phyloP scores from a whole-genome alignment of 2,797 vertebrate species.

The Alectoris magna region DNA sequence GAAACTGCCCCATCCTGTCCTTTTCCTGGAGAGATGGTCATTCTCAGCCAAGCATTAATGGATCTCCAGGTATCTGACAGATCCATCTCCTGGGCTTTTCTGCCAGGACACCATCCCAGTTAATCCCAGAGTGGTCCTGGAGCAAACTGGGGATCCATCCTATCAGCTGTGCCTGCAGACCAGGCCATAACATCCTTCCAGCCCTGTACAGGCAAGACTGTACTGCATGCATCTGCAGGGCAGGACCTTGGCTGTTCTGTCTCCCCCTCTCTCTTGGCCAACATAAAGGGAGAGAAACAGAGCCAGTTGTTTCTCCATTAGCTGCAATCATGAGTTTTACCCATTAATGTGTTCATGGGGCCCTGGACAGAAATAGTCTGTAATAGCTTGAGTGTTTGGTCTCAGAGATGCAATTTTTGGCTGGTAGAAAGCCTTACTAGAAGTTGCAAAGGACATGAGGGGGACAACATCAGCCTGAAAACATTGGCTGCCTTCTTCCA shows the following conservation, averaged over 20 bases:
- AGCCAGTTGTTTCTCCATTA: background rate
- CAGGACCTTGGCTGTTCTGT: background rate
- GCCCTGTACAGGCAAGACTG: background rate
- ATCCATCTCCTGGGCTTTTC: background rate
- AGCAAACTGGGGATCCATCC: background rate
- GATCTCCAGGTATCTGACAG: background rate
- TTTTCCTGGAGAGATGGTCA: background rate
- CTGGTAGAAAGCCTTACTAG: background rate
- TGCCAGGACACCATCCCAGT: background rate
- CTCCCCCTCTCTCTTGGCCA: background rate
- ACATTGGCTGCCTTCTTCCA: fast-evolving
- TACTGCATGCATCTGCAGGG: background rate
- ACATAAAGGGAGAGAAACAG: background rate
- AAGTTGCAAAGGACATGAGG: background rate
- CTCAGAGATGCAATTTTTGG: slow-evolving; percentile 8
- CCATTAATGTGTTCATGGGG: background rate
- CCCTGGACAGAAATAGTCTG: background rate
- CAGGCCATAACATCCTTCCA: background rate
- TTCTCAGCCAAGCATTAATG: background rate
- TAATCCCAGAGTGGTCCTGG: background rate
- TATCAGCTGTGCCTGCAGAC: background rate
- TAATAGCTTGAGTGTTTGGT: background rate
- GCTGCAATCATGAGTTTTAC: background rate
- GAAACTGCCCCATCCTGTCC: background rate
- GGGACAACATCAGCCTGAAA: background rate